Conservation (phyloP, 2,888 invertebrate genomes). For the Noctua fimbriata region DNA sequence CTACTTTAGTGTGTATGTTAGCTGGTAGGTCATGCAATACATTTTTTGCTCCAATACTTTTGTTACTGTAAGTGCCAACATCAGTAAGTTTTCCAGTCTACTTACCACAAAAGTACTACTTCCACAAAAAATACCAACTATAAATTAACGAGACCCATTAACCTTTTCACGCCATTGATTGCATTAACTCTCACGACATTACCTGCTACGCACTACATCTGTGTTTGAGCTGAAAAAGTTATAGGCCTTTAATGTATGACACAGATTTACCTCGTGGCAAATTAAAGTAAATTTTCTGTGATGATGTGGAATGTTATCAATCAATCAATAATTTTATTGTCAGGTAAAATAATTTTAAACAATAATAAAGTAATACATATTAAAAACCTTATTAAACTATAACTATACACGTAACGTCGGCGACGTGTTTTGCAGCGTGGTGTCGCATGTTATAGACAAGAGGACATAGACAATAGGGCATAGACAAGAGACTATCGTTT, state of each 20-base stretch:
- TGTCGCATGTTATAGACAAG: neutral
- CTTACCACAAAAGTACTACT: neutral
- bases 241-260: constrained; percentile 10
- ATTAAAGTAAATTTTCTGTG: constrained; percentile 22
- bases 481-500: neutral
- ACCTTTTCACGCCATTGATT: constrained; percentile 34
- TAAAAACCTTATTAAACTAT: too few relatives aligned
- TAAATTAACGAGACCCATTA: constrained; percentile 40
- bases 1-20: neutral
- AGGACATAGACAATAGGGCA: neutral
- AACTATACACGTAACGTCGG: too few relatives aligned
- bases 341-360: too few relatives aligned
- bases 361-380: too few relatives aligned
- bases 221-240: constrained; percentile 29
- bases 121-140: constrained; percentile 15
- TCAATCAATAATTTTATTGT: too few relatives aligned
- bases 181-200: constrained; percentile 36
- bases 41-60: neutral
- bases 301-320: neutral
- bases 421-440: too few relatives aligned
- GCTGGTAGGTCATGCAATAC: neutral
- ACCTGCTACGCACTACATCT: constrained; percentile 18
- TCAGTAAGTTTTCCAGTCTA: neutral
- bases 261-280: constrained; percentile 3
- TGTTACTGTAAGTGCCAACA: neutral